Evolutionary conservation across 2,113 vertebrate genomes (phyloP), one percentile per base, ranked within the genome.

Genomic region (Phalacrocorax pelagicus): DNA sequence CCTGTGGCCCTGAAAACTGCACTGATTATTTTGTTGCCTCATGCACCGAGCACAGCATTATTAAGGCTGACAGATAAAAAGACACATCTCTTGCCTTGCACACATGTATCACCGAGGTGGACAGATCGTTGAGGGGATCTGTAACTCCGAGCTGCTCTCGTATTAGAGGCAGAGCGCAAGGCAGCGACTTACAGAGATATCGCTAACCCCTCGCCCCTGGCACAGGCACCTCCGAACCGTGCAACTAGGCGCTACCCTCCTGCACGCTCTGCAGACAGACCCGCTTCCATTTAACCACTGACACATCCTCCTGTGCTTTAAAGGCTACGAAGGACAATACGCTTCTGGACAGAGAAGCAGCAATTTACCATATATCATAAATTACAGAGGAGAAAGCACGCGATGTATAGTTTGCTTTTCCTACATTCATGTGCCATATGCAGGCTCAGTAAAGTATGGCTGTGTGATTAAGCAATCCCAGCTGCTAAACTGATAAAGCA

Each of bases 401-500:
- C 7, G 4, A 73, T 46, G 5, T 62, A 70, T 78, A 81, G 63
- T 78, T 94, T 92, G 69, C 63, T 92, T 92, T 95, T 86, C 69
- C 77, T 86, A 51, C 47, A 59, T 87, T 85, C 36, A 47, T 36
- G 49, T 85, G 66, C 89, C 84, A 61, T 82, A 81, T 87, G 87
- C 77, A 87, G 78, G 78, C 49, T 72, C 6, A 1, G 46, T 89
- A 85, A 92, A 96, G 91, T 81, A 89, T 14, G 58, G 21, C 66
- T 89, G 54, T 89, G 57, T 95, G 73, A 92, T 95, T 87, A 95
- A 92, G 73, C 70, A 94, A 91, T 61, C 78, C 66, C 89, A 95
- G 84, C 70, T 95, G 93, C 78, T 87, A 65, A 90, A 92, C 36
- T 61, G 81, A 85, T 87, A 92, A 95, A 92, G 14, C 29, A 79